Evolutionary conservation across 2,113 vertebrate genomes (phyloP).

Genomic region (Istiophorus platypterus): DNA sequence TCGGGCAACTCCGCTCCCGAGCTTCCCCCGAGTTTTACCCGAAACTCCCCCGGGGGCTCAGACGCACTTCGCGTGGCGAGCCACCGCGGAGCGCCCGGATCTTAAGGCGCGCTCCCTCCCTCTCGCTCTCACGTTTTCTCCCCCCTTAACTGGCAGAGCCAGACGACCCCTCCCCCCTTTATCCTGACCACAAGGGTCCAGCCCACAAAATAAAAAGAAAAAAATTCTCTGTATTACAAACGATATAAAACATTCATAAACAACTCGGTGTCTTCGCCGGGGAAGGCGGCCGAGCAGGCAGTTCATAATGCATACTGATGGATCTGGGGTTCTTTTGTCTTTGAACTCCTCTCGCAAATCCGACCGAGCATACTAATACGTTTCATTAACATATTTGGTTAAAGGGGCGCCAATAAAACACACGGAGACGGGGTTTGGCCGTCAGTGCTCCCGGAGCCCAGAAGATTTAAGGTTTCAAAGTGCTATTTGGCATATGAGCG

Average conservation of each 20-base stretch:
- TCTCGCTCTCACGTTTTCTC: no score
- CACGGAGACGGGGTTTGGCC: slow-evolving; percentile 4
- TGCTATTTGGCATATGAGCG: neutral
- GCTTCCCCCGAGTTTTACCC: no score
- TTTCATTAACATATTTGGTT: slow-evolving; percentile 70
- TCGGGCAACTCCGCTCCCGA: neutral
- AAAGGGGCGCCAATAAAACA: slow-evolving; percentile 52
- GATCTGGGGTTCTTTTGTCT: slow-evolving; percentile 71
- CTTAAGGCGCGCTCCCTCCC: no score
- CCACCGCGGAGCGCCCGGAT: slow-evolving; percentile 19
- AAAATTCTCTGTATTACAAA: slow-evolving; percentile 68
- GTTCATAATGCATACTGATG: slow-evolving; percentile 68
- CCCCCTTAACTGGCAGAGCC: slow-evolving; percentile 29
- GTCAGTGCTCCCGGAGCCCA: slow-evolving; percentile 21
- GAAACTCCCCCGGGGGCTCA: slow-evolving; percentile 8
- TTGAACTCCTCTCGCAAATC: slow-evolving; percentile 69
- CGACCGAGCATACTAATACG: slow-evolving; percentile 69
- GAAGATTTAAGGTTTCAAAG: slow-evolving; percentile 45
- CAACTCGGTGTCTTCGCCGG: slow-evolving; percentile 41
- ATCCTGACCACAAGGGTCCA: slow-evolving; percentile 15
- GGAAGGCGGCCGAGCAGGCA: slow-evolving; percentile 32
- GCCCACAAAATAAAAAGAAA: slow-evolving; percentile 45
- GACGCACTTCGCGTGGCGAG: neutral
- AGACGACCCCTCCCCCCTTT: slow-evolving; percentile 30
- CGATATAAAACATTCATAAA: slow-evolving; percentile 73